Conservation (phyloP, 35 echinoderm and acorn worm species). For the Apostichopus parvimensis region DNA sequence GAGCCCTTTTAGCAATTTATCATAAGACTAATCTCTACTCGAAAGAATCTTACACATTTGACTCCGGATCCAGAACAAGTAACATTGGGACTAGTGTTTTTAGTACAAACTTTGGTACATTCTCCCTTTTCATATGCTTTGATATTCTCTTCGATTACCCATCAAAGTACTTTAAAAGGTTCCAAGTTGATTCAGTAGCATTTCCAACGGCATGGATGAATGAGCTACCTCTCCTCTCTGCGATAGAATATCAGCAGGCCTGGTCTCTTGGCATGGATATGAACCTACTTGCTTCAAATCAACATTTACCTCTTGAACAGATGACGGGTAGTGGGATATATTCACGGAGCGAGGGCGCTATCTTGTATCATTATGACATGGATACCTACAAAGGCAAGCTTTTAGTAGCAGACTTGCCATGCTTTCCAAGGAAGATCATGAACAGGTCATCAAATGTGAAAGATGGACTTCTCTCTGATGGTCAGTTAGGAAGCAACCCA, state of each 20-base stretch:
- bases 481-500: neutral
- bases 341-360: constrained; percentile 53
- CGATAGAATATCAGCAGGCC: constrained; percentile 88
- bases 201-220: constrained; percentile 74
- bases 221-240: constrained; percentile 73
- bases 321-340: constrained; percentile 95
- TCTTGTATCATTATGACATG: constrained; percentile 86
- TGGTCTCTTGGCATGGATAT: constrained; percentile 74
- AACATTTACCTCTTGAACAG: constrained; percentile 69
- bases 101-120: constrained; percentile 79
- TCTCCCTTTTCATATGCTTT: constrained; percentile 90
- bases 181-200: constrained; percentile 19
- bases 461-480: neutral
- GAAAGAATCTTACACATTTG: constrained; percentile 61
- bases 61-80: constrained; percentile 43
- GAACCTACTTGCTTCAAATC: constrained; percentile 81
- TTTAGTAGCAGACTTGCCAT: constrained; percentile 60
- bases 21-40: constrained; percentile 84
- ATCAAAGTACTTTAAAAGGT: neutral
- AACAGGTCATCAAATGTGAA: neutral
- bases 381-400: constrained; percentile 59
- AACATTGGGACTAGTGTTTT: constrained; percentile 65
- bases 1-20: constrained; percentile 74
- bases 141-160: constrained; percentile 84
- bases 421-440: neutral